Base-by-base conservation (phyloP, 2,113 vertebrate species). In the Lipophrys pholis region DNA sequence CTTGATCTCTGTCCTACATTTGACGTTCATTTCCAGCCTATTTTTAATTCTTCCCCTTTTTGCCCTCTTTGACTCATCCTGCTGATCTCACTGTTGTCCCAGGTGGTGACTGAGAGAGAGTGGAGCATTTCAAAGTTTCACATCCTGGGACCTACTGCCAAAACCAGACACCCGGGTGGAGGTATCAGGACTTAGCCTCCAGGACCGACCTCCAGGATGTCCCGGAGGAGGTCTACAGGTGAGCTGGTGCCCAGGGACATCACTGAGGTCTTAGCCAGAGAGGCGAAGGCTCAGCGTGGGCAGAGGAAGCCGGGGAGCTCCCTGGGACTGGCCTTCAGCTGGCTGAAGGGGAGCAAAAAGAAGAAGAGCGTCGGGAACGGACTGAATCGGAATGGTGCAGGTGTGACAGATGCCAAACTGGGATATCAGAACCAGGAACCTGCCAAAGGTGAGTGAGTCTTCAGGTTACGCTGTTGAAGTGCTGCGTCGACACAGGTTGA, bases 281-380 rank as follows among this genome's bases (percentile, higher is more conserved):
- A 94, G 82, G 86, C 77, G 6, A 93, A 68, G 71, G 91, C 75
- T 72, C 88, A 90, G 38, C 92, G 92, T 55, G 82, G 86, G 52
- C 90, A 87, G 86, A 94, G 85, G 87, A 94, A 93, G 42, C 84
- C 91, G 0, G 90, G 91, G 11, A 92, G 93, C 57, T 92, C 95
- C 63, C 82, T 98, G 73, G 95, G 96, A 52, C 89, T 95, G 43
- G 96, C 95, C 14, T 89, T 97, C 85, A 94, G 94, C 90, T 97
- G 96, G 96, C 71, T 97, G 42, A 94, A 95, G 80, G 93, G 95
- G 57, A 93, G 91, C 67, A 90, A 92, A 69, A 91, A 86, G 86
- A 95, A 91, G 87, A 94, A 91, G 83, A 92, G 78, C 69, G 14
- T 86, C 5, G 62, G 69, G 9, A 93, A 92, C 36, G 92, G 92